A percentile compares a stretch with the other conserved stretches of the same genome.
phyloP scores from a whole-genome alignment of 2,113 vertebrate species.

The Plestiodon gilberti region DNA sequence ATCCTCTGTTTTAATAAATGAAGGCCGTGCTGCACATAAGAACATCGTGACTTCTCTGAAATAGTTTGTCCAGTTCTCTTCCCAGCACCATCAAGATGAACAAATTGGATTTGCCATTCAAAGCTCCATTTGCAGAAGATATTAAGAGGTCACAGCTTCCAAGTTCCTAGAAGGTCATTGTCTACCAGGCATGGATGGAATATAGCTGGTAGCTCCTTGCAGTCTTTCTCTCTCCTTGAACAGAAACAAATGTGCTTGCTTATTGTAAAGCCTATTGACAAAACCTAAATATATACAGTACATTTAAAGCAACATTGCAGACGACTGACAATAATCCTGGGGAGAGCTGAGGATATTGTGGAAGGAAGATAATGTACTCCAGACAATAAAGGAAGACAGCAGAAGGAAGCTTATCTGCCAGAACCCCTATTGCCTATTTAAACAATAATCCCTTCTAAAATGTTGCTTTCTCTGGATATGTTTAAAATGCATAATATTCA shows the following conservation, averaged over 20 bases:
- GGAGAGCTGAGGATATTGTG: slow-evolving; percentile 68
- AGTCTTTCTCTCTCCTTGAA: slow-evolving; percentile 40
- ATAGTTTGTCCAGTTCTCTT: neutral
- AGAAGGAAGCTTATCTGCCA: slow-evolving; percentile 68
- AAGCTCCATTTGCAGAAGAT: neutral
- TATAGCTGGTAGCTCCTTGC: neutral
- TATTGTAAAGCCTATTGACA: slow-evolving; percentile 67
- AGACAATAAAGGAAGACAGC: slow-evolving; percentile 73
- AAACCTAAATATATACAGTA: slow-evolving; percentile 67
- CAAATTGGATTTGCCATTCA: neutral
- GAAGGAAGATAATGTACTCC: slow-evolving; percentile 67
- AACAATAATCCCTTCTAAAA: slow-evolving; percentile 75
- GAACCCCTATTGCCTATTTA: slow-evolving; percentile 74
- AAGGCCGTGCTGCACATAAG: too few relatives aligned
- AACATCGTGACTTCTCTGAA: neutral
- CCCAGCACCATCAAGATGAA: neutral
- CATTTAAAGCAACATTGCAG: slow-evolving; percentile 69
- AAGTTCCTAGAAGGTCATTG: neutral
- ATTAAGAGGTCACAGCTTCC: neutral
- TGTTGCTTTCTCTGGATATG: slow-evolving; percentile 63
- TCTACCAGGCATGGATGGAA: neutral
- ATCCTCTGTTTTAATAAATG: too few relatives aligned
- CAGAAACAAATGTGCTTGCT: slow-evolving; percentile 55
- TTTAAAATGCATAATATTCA: slow-evolving; percentile 68
- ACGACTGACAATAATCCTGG: slow-evolving; percentile 65